Percentiles rank a stretch among this genome's conserved stretches.
These are phyloP conservation scores for Conger conger DNA, from an alignment of 2,113 vertebrate genomes.

Conservation along the genomic window DNA sequence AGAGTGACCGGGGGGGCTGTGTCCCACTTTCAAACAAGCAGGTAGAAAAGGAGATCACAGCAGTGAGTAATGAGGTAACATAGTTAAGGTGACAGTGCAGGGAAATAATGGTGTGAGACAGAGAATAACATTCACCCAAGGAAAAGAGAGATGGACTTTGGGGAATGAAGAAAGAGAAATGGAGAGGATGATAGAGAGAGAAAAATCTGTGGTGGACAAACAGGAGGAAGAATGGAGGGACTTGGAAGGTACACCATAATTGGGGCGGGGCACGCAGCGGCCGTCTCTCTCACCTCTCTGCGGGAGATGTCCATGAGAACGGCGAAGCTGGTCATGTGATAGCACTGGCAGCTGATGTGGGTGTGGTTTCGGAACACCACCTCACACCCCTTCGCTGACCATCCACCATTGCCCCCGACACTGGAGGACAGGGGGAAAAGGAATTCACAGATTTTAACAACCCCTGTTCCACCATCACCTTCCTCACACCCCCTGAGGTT, in stretches of 20 bases:
- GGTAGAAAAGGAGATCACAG: neutral
- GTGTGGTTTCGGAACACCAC: slow-evolving; percentile 86
- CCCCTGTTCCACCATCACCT: neutral
- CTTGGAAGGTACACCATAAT: neutral
- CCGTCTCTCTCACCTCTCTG: slow-evolving; percentile 73
- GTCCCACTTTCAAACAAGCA: neutral
- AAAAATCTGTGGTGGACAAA: neutral
- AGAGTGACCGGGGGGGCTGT: neutral
- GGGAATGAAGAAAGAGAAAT: neutral
- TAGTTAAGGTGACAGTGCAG: neutral
- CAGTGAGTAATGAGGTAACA: neutral
- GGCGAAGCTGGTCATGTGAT: slow-evolving; percentile 91
- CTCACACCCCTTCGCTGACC: slow-evolving; percentile 91
- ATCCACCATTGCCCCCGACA: slow-evolving; percentile 71
- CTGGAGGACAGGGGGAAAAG: slow-evolving; percentile 24
- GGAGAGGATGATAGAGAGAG: neutral
- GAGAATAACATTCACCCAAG: neutral
- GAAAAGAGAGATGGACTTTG: neutral
- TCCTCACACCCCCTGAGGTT: neutral
- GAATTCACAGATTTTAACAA: neutral
- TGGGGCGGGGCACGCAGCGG: too few species aligned
- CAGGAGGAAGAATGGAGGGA: neutral
- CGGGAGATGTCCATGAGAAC: slow-evolving; percentile 93
- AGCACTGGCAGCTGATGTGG: slow-evolving; percentile 94
- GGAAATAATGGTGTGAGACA: neutral